Conservation (phyloP, 2,113 vertebrate species). For the Mirounga angustirostris region DNA sequence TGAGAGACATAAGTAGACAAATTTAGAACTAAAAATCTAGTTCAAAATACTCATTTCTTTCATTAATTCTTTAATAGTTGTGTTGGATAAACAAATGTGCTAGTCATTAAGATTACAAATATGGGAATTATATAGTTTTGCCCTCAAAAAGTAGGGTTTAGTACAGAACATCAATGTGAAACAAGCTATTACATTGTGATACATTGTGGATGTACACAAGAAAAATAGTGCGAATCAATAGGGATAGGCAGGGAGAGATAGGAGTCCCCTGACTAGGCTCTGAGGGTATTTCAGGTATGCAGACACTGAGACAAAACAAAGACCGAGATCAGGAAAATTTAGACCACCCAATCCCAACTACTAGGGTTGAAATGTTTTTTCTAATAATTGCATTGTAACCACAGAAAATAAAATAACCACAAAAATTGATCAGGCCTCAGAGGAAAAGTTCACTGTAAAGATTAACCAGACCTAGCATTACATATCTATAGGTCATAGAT, state of each 20-base stretch:
- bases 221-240: not conserved
- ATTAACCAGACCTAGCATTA: not conserved
- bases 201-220: not conserved
- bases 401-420: not conserved
- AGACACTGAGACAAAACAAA: not conserved
- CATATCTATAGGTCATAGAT: not conserved
- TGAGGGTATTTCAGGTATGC: not conserved
- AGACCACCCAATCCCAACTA: not conserved
- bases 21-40: not conserved
- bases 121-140: not conserved
- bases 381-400: not conserved
- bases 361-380: not conserved
- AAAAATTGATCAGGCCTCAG: not conserved
- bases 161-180: not conserved
- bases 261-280: not conserved
- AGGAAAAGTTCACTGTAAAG: not conserved
- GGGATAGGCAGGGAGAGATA: not conserved
- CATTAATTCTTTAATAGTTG: not conserved
- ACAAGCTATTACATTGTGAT: not conserved
- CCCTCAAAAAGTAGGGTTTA: not conserved
- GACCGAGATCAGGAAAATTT: not conserved
- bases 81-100: not conserved
- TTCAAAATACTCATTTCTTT: not conserved
- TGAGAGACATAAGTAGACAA: not conserved
- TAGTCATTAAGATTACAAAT: not conserved